Evolutionary conservation across 2,888 invertebrate genomes (phyloP).

Genomic region (Neocrepidodera transversa): DNA sequence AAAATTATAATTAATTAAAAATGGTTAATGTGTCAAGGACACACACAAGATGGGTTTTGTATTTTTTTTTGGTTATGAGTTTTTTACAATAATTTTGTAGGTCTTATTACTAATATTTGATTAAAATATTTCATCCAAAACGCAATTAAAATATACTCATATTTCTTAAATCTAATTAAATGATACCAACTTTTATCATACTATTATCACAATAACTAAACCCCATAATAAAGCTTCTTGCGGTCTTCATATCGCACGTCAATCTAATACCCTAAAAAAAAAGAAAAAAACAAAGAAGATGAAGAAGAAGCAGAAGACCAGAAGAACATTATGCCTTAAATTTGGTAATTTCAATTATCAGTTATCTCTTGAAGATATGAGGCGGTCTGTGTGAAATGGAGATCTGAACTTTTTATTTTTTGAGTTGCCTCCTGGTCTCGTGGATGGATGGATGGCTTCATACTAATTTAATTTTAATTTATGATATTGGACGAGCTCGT

Average conservation of each 20-base stretch:
- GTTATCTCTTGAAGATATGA: slow-evolving; percentile 9
- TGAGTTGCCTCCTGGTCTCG: not conserved
- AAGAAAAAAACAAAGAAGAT: not conserved
- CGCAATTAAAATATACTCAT: not conserved
- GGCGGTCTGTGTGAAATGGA: slow-evolving; percentile 11
- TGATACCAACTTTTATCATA: not conserved
- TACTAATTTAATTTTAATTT: slow-evolving; percentile 17
- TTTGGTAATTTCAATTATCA: slow-evolving; percentile 23
- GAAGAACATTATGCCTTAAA: not conserved
- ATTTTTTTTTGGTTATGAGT: too few relatives aligned
- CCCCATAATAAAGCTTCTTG: slow-evolving; percentile 12
- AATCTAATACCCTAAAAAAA: not conserved
- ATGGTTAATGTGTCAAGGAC: too few relatives aligned
- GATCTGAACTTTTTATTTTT: slow-evolving; percentile 18
- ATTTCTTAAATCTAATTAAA: not conserved
- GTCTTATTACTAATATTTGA: too few relatives aligned
- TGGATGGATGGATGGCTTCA: not conserved
- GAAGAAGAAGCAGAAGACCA: not conserved
- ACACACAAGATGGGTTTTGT: too few relatives aligned
- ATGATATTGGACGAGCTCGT: not conserved
- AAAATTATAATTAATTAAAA: too few relatives aligned
- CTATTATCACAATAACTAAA: not conserved
- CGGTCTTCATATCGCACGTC: slow-evolving; percentile 11
- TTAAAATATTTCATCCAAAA: too few relatives aligned
- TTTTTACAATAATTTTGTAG: too few relatives aligned